phyloP scores from a whole-genome alignment of 64 coral and sea anemone genomes.

The Stichodactyla mertensii region DNA sequence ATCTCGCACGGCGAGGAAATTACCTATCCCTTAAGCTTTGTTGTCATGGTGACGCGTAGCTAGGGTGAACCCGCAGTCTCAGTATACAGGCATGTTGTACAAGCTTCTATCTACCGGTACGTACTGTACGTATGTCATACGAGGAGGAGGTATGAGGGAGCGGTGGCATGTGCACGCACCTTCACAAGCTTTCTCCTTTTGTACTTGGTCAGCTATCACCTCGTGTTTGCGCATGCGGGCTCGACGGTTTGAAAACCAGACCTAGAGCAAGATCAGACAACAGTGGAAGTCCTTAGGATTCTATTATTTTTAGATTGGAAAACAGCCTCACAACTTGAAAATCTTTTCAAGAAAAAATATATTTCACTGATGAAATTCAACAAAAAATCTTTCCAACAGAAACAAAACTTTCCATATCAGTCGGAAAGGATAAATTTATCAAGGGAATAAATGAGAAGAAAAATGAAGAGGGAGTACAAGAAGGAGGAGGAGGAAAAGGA shows the following conservation, averaged over 20 bases:
- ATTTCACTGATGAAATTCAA: too few relatives aligned
- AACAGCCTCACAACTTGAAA: too few relatives aligned
- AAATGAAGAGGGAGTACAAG: too few relatives aligned
- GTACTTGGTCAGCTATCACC: constrained; percentile 6
- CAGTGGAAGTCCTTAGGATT: background rate
- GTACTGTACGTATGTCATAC: background rate
- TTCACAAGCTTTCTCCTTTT: constrained; percentile 17
- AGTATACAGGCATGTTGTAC: background rate
- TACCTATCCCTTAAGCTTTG: background rate
- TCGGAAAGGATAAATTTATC: too few relatives aligned
- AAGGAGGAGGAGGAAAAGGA: too few relatives aligned
- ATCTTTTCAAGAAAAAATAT: too few relatives aligned
- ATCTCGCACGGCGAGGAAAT: background rate
- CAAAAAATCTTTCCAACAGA: too few relatives aligned
- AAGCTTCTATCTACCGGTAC: background rate
- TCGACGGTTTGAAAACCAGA: constrained; percentile 62
- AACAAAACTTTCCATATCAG: too few relatives aligned
- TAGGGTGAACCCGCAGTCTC: background rate
- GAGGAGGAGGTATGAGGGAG: background rate
- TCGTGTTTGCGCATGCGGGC: constrained; percentile 52
- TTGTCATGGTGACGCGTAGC: background rate
- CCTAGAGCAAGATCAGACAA: constrained; percentile 10
- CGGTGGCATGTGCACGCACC: constrained; percentile 17
- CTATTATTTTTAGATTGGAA: too few relatives aligned
- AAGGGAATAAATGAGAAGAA: too few relatives aligned